Percentiles rank a stretch among this genome's conserved stretches.
Evolutionary conservation across 2,797 vertebrate genomes (phyloP).

Genomic region (Pelobates cultripes): DNA sequence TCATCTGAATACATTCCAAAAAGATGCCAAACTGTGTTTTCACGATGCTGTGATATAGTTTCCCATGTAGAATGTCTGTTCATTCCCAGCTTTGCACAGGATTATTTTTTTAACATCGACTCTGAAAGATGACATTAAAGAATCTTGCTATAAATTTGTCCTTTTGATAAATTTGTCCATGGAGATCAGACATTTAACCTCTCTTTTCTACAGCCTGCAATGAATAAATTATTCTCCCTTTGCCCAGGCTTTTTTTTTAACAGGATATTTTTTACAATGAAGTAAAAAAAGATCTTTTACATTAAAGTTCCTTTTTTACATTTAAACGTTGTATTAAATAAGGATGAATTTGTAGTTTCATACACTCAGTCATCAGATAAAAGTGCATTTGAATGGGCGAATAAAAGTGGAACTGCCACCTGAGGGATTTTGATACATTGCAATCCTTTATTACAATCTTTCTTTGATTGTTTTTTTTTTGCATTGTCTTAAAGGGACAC

Average conservation of each 20-base stretch:
- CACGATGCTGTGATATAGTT: background rate
- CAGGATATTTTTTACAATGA: background rate
- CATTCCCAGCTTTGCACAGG: background rate
- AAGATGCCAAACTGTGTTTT: background rate
- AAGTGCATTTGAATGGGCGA: too few species aligned
- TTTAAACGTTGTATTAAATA: background rate
- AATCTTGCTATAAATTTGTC: background rate
- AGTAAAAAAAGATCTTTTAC: background rate
- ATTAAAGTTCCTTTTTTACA: background rate
- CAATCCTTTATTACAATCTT: too few species aligned
- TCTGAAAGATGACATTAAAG: background rate
- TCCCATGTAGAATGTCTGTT: background rate
- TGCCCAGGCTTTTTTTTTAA: background rate
- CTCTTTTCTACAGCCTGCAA: background rate
- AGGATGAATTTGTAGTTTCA: too few species aligned
- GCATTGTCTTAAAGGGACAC: too few species aligned
- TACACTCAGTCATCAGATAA: too few species aligned
- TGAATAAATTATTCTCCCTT: background rate
- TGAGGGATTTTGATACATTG: too few species aligned
- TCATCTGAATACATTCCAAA: too few species aligned
- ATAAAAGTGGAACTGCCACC: too few species aligned
- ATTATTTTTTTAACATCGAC: background rate
- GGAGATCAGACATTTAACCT: constrained; percentile 5
- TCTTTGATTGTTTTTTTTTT: too few species aligned
- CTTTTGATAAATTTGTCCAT: background rate